Conservation (phyloP, 2,888 invertebrate genomes). For the Nebria salina region DNA sequence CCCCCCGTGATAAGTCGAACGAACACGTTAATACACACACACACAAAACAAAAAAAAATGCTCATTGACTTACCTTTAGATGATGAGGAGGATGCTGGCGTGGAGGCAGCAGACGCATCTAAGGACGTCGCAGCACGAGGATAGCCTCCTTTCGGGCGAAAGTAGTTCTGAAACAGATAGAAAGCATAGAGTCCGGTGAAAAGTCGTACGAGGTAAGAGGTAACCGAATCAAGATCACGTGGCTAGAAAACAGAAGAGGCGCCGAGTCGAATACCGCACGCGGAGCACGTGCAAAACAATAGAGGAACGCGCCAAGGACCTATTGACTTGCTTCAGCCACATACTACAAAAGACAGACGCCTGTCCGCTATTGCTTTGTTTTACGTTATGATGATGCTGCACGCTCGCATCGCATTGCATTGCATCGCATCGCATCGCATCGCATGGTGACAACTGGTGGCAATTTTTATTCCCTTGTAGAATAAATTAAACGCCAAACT, state of each 20-base stretch:
- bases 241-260: constrained; percentile 49
- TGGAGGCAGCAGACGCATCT: constrained; percentile 56
- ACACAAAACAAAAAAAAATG: no score
- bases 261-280: constrained; percentile 12
- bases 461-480: constrained; percentile 38
- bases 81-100: constrained; percentile 10
- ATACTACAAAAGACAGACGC: constrained; percentile 31
- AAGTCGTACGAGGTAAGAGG: constrained; percentile 40
- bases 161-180: constrained; percentile 55
- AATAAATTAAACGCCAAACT: constrained; percentile 47
- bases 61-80: no score
- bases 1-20: no score
- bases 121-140: constrained; percentile 51
- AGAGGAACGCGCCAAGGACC: constrained; percentile 19
- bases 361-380: constrained; percentile 25
- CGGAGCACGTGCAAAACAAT: constrained; percentile 30
- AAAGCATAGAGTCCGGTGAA: constrained; percentile 15
- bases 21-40: no score
- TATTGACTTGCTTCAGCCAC: constrained; percentile 27
- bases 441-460: neutral
- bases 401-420: neutral
- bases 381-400: neutral
- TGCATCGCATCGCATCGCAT: neutral
- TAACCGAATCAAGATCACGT: constrained; percentile 52
- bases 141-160: constrained; percentile 52